These are phyloP conservation scores for Mythimna vitellina DNA, from an alignment of 2,888 invertebrate species.

Conservation along the genomic window DNA sequence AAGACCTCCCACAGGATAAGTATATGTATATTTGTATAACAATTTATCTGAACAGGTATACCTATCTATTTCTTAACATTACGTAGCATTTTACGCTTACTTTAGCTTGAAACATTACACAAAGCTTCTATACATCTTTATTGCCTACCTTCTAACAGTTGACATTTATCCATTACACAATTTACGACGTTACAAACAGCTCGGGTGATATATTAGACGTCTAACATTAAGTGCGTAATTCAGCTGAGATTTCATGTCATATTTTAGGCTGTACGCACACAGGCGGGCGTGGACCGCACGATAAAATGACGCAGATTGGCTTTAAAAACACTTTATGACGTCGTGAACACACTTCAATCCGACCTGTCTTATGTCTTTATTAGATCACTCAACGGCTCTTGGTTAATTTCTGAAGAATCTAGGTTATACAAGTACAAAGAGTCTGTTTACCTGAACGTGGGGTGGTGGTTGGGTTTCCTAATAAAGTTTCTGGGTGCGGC, in stretches of 20 bases:
- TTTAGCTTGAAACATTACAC: constrained; percentile 15
- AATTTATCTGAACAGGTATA: too few relatives aligned
- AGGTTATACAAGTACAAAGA: constrained; percentile 52
- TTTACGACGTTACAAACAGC: constrained; percentile 49
- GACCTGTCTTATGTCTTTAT: constrained; percentile 60
- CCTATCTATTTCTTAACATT: too few relatives aligned
- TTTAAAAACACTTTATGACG: constrained; percentile 71
- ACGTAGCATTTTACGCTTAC: not conserved
- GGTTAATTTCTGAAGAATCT: constrained; percentile 62
- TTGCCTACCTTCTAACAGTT: constrained; percentile 37
- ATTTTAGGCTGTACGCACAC: constrained; percentile 61
- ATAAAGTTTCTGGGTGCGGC: constrained; percentile 43
- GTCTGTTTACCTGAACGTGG: constrained; percentile 43
- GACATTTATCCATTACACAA: constrained; percentile 54
- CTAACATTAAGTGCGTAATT: constrained; percentile 54
- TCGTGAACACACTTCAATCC: constrained; percentile 67
- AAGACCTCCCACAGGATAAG: too few relatives aligned
- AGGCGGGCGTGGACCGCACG: constrained; percentile 65
- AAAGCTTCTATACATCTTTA: constrained; percentile 32
- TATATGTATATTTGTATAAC: too few relatives aligned
- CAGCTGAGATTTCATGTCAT: constrained; percentile 58
- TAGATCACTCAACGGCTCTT: constrained; percentile 51
- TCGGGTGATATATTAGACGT: constrained; percentile 54
- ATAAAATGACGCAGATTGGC: constrained; percentile 72
- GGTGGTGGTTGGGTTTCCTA: constrained; percentile 57